phyloP scores from a whole-genome alignment of 2,797 vertebrate genomes.

The Simalia tracyae region DNA sequence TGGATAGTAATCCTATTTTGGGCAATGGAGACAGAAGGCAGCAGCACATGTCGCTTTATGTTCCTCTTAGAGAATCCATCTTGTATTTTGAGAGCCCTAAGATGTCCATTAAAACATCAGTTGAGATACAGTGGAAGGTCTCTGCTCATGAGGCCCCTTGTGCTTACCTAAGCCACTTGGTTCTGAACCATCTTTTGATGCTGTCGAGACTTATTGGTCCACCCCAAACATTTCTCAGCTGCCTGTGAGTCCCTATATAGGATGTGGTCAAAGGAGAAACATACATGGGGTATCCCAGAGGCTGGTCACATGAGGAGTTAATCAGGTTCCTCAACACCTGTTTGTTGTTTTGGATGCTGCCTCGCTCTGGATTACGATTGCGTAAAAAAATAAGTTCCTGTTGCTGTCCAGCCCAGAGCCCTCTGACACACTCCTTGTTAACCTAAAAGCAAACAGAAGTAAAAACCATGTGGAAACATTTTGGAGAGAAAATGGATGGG shows the following conservation, averaged over 20 bases:
- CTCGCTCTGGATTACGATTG: constrained; percentile 93
- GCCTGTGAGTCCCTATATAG: constrained; percentile 88
- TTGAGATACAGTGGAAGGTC: neutral
- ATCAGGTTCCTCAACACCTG: constrained; percentile 96
- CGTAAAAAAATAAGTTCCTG: constrained; percentile 95
- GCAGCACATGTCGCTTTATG: neutral
- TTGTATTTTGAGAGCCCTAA: neutral
- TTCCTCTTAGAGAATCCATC: neutral
- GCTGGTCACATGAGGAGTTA: constrained; percentile 97
- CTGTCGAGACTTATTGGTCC: constrained; percentile 85
- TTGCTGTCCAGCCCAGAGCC: constrained; percentile 97
- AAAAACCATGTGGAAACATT: neutral
- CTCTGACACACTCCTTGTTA: constrained; percentile 95
- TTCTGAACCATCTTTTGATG: constrained; percentile 88
- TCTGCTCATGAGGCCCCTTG: neutral
- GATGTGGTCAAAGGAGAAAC: constrained; percentile 96
- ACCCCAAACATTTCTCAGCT: constrained; percentile 87
- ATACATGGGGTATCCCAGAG: constrained; percentile 96
- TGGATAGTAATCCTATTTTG: neutral
- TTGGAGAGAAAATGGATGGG: neutral
- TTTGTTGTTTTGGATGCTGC: constrained; percentile 98
- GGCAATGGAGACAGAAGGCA: neutral
- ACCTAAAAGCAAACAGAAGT: constrained; percentile 75
- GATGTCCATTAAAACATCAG: neutral
- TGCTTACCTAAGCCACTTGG: constrained; percentile 92